These are phyloP conservation scores for Cydia splendana DNA, from an alignment of 1,140 invertebrate species.

Conservation along the genomic window DNA sequence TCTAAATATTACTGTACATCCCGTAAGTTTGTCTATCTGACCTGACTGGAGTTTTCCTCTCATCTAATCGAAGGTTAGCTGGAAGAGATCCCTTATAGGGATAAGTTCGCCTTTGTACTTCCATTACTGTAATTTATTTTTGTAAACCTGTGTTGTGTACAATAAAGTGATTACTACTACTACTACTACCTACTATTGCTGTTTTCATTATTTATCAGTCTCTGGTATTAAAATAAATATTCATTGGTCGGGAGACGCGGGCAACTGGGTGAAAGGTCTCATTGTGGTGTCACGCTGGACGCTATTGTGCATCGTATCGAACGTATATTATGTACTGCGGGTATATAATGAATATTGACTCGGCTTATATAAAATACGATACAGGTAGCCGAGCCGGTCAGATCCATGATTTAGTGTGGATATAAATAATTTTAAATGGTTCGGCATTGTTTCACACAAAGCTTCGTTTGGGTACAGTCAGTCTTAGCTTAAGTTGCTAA, in stretches of 20 bases:
- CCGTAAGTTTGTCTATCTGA: too few species aligned
- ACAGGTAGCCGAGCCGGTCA: neutral
- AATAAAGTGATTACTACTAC: too few species aligned
- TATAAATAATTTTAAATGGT: constrained; percentile 7
- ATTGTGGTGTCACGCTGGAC: constrained; percentile 59
- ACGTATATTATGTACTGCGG: neutral
- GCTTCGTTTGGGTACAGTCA: neutral
- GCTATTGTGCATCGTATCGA: constrained; percentile 16
- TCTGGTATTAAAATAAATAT: constrained; percentile 20
- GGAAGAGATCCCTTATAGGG: too few species aligned
- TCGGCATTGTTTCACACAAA: constrained; percentile 2
- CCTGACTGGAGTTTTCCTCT: too few species aligned
- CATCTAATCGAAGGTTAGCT: too few species aligned
- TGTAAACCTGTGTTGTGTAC: too few species aligned
- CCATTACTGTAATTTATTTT: too few species aligned
- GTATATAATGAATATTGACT: constrained; percentile 7
- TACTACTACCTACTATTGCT: too few species aligned
- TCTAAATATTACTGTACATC: too few species aligned
- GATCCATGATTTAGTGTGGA: neutral
- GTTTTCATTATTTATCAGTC: neutral
- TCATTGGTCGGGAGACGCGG: constrained; percentile 16
- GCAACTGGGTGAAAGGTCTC: constrained; percentile 54
- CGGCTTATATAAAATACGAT: neutral
- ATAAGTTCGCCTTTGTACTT: too few species aligned
- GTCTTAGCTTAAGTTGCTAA: neutral